A percentile compares a stretch with the other conserved stretches of the same genome.
Evolutionary conservation across 2,113 vertebrate genomes (phyloP).

Genomic region (Archocentrus centrarchus): DNA sequence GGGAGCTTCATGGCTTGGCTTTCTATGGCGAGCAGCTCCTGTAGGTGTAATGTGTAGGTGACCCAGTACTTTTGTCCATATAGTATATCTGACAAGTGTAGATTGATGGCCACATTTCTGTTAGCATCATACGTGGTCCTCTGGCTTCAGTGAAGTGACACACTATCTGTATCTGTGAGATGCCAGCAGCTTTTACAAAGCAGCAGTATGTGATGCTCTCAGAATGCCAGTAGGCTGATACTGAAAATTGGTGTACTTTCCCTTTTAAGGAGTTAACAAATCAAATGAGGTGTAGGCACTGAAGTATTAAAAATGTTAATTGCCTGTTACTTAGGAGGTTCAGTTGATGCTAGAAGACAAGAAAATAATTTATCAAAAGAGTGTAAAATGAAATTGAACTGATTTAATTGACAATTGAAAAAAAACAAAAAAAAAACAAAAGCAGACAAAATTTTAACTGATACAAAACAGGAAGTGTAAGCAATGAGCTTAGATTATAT

Average conservation of each 20-base stretch:
- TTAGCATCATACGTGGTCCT: neutral
- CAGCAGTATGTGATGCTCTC: neutral
- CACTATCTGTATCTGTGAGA: too few relatives aligned
- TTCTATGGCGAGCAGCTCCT: neutral
- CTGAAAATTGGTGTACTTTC: neutral
- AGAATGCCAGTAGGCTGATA: neutral
- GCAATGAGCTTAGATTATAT: neutral
- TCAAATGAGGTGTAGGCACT: neutral
- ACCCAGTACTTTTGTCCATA: neutral
- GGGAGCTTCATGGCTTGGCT: neutral
- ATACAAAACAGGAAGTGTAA: constrained; percentile 3
- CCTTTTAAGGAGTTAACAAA: neutral
- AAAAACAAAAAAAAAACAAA: neutral
- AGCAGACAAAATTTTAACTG: neutral
- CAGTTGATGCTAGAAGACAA: neutral
- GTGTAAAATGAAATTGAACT: neutral
- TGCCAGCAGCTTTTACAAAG: too few relatives aligned
- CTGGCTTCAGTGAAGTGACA: neutral
- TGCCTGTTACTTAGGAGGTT: neutral
- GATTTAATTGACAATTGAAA: neutral
- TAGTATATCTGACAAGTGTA: neutral
- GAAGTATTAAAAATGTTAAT: neutral
- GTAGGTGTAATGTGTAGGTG: neutral
- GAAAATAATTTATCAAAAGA: neutral
- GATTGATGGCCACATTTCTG: neutral